Base-by-base conservation (phyloP, 2,797 vertebrate species). In the Acipenser oxyrinchus region DNA sequence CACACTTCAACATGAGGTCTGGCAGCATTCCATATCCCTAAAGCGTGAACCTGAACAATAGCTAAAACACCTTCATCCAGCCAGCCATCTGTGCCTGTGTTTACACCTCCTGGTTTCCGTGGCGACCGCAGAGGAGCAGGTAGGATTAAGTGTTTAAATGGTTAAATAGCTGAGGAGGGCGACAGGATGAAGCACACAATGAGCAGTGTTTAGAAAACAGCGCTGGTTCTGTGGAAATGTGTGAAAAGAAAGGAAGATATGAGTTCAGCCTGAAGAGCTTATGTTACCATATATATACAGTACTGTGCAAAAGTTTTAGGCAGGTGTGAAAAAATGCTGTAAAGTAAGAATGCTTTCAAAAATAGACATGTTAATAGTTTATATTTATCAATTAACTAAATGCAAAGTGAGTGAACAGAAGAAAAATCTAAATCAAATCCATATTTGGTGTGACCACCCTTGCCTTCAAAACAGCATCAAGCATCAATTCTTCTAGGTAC, bases 41-140 rank as follows among this genome's bases (percentile, higher is more conserved):
- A 51, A 55, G 73, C 68, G 76, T 67, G 72, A 75, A 74, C 69
- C 75, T 74, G 75, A 71, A 71, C 74, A 70, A 66, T 75, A 64
- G 73, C 69, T 71, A 37, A 62, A 62, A 76, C 79, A 80, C 78
- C 79, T 82, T 74, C 79, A 76, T 78, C 74, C 69, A 72, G 75
- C 76, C 77, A 71, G 77, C 84, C 86, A 86, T 88, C 86, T 89
- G 84, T 78, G 86, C 81, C 79, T 85, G 77, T 79, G 81, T 79
- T 78, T 79, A 82, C 75, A 79, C 78, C 79, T 82, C 81, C 71
- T 76, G 73, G 65, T 87, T 77, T 83, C 86, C 82, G 85, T 74
- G 79, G 82, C 78, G 86, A 88, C 78, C 63, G 66, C 60, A 75
- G 59, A 72, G 75, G 72, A 66, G 78, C 79, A 81, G 81, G 81